These are phyloP conservation scores for Teleopsis dalmanni DNA, from an alignment of 1,140 invertebrate genomes.

Conservation along the genomic window DNA sequence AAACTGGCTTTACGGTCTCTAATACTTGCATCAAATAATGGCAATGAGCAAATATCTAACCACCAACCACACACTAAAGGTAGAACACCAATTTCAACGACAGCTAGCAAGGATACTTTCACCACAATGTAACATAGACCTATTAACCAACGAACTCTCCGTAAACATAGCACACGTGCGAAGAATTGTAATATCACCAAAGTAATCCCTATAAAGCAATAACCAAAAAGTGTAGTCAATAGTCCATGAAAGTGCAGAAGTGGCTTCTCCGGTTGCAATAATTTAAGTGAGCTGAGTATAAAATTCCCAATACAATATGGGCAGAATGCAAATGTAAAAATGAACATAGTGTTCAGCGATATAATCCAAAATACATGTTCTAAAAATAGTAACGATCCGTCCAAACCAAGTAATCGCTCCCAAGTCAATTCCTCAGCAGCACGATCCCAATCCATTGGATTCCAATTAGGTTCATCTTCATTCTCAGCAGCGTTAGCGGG, in stretches of 20 bases:
- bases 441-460: slow-evolving; percentile 96
- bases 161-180: slow-evolving; percentile 65
- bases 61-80: slow-evolving; percentile 98
- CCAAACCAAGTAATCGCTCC: slow-evolving; percentile 91
- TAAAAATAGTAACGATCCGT: slow-evolving; percentile 93
- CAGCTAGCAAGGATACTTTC: slow-evolving; percentile 86
- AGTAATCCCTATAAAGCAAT: slow-evolving; percentile 79
- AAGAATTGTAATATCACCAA: slow-evolving; percentile 77
- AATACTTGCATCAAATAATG: slow-evolving; percentile 87
- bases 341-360: slow-evolving; percentile 93
- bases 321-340: slow-evolving; percentile 89
- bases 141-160: slow-evolving; percentile 74
- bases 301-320: slow-evolving; percentile 92
- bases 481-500: slow-evolving; percentile 31
- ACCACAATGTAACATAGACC: slow-evolving; percentile 96
- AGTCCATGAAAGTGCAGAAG: slow-evolving; percentile 86
- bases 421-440: slow-evolving; percentile 96
- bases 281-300: slow-evolving; percentile 65
- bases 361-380: slow-evolving; percentile 99
- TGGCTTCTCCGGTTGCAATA: slow-evolving; percentile 64
- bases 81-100: slow-evolving; percentile 93
- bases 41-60: slow-evolving; percentile 95
- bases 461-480: slow-evolving; percentile 90
- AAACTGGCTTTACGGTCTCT: slow-evolving; percentile 84
- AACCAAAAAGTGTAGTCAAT: slow-evolving; percentile 87